These are phyloP conservation scores for Gonatopus flavifemur DNA, from an alignment of 1,140 invertebrate genomes.

Conservation along the genomic window DNA sequence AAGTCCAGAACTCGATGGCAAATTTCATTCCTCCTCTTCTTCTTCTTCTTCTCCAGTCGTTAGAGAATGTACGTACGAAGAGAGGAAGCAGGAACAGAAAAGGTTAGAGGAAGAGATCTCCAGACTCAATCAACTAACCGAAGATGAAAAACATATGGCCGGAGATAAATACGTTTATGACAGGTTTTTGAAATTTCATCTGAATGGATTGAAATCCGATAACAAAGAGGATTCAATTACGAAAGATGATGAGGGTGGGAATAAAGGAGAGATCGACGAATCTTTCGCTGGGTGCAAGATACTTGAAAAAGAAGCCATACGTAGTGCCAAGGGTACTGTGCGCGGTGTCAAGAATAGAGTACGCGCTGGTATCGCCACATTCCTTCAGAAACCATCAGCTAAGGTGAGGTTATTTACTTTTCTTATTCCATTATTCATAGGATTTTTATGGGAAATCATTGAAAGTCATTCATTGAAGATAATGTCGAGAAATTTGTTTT, in stretches of 20 bases:
- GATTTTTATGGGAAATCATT: no score
- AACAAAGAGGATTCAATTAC: slow-evolving; percentile 31
- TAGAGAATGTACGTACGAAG: slow-evolving; percentile 70
- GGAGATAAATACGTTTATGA: slow-evolving; percentile 64
- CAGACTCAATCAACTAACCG: slow-evolving; percentile 52
- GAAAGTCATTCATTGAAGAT: no score
- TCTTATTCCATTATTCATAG: no score
- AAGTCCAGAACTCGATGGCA: slow-evolving; percentile 26
- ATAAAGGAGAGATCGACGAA: slow-evolving; percentile 62
- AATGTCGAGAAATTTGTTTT: no score
- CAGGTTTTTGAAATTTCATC: slow-evolving; percentile 78
- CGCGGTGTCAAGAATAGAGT: slow-evolving; percentile 92
- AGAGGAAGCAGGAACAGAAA: slow-evolving; percentile 61
- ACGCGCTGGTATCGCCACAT: slow-evolving; percentile 89
- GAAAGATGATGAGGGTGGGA: slow-evolving; percentile 36
- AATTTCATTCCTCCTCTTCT: no score
- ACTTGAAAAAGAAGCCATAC: slow-evolving; percentile 74
- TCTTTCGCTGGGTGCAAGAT: slow-evolving; percentile 81
- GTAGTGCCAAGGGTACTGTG: slow-evolving; percentile 87
- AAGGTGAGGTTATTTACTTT: no score
- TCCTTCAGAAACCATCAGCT: slow-evolving; percentile 76
- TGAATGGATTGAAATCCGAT: slow-evolving; percentile 72
- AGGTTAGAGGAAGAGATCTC: slow-evolving; percentile 55
- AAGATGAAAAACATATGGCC: no score
- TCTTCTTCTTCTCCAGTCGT: slow-evolving; percentile 56